Conservation (phyloP, 2,113 vertebrate genomes). For the Fukomys damarensis region DNA sequence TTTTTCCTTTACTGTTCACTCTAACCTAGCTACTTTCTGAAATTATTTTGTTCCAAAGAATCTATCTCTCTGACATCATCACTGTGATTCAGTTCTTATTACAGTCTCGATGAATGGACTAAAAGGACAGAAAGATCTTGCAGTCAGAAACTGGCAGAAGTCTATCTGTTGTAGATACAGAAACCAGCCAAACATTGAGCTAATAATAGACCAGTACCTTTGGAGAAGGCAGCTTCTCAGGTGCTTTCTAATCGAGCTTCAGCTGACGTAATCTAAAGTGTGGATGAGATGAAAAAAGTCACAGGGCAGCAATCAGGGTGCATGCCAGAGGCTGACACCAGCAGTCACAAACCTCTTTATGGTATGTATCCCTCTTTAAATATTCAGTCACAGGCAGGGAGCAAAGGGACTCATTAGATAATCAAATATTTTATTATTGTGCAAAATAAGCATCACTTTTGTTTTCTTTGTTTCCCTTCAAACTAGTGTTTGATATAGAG, state of each 20-base stretch:
- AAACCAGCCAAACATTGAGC: not conserved
- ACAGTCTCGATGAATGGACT: not conserved
- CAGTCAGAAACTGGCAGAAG: not conserved
- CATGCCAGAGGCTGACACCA: not conserved
- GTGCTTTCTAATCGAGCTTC: not conserved
- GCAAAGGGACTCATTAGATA: not conserved
- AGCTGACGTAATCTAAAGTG: not conserved
- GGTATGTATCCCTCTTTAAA: not conserved
- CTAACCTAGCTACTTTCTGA: not conserved
- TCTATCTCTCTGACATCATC: not conserved
- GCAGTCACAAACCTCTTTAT: not conserved
- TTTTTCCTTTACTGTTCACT: slow-evolving; percentile 9
- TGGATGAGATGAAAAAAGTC: not conserved
- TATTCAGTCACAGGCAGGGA: not conserved
- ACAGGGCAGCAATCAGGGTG: not conserved
- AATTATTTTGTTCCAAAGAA: slow-evolving; percentile 49
- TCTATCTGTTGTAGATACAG: not conserved
- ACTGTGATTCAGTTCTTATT: not conserved
- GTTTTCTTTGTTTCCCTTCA: not conserved
- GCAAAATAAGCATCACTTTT: not conserved
- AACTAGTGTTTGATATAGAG: not conserved
- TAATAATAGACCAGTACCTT: not conserved
- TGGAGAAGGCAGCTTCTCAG: not conserved
- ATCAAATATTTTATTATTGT: not conserved
- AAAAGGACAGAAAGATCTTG: not conserved